Base-by-base conservation (phyloP, 2,888 invertebrate genomes). In the Hirtodrosophila alboralis region DNA sequence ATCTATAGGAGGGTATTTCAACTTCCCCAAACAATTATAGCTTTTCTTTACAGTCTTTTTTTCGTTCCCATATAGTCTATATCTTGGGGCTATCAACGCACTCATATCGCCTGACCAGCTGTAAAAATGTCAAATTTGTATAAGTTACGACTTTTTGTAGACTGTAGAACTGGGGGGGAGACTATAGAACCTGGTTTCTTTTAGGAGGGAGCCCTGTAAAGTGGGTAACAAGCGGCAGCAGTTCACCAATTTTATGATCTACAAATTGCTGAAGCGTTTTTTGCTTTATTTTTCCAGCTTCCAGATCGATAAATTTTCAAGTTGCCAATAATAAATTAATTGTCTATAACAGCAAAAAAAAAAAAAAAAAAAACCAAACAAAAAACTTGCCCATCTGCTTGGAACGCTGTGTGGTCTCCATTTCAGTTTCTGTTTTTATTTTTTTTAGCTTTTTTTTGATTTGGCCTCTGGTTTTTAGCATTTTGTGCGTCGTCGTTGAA, bases 71-170 rank as follows among this genome's bases (percentile, higher is more conserved):
- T 10, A 7, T 26, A 3, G n/a, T n/a, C n/a, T n/a, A n/a, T n/a
- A n/a, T n/a, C 26, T 4, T 13, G n/a, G n/a, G 2, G 6, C 43
- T 45, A 33, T 31, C 18, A 30, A 28, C 13, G 2, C 49, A 23
- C 13, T 4, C 44, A 12, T 40, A 51, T 47, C 40, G 41, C 30
- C 34, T 10, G 43, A 31, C 9, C 40, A 54, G 79, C 65, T 62
- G 85, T 85, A 83, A 79, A 84, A 85, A 73, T 79, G 87, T 85
- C 86, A 84, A 85, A 83, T 84, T 87, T 84, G 73, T 80, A 63
- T 74, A 83, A 84, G 72, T 75, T 85, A 84, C 75, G 70, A 56
- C 60, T 8, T 0, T 23, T 6, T 4, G 8, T n/a, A n/a, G n/a
- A n/a, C n/a, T n/a, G n/a, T n/a, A n/a, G n/a, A n/a, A n/a, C n/a